phyloP scores from a whole-genome alignment of 2,797 vertebrate species.

The Channallabes apus region DNA sequence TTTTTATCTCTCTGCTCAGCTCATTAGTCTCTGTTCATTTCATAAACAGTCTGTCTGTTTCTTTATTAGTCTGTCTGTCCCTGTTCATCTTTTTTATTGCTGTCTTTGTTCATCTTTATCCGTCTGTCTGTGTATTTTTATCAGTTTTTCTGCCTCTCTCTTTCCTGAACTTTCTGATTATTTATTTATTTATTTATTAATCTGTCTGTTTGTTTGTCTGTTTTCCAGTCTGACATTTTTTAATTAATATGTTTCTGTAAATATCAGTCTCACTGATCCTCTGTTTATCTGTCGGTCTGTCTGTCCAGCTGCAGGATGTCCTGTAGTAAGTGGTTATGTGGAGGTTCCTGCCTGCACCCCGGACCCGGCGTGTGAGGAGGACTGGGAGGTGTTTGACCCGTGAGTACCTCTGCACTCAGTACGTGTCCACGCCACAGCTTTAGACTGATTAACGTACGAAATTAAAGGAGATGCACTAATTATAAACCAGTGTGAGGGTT shows the following conservation, averaged over 20 bases:
- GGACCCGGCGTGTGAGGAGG: conserved; percentile 92
- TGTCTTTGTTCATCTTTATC: background rate
- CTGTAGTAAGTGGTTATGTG: conserved; percentile 78
- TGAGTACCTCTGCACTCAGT: conserved; percentile 79
- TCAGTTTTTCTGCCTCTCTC: background rate
- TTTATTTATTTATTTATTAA: background rate
- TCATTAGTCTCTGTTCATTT: background rate
- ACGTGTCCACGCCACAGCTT: too few species aligned
- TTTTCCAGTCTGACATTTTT: background rate
- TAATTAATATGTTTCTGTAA: background rate
- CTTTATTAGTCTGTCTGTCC: background rate
- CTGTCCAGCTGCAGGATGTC: conserved; percentile 81
- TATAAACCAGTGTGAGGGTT: background rate
- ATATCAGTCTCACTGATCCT: background rate
- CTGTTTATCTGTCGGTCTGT: background rate
- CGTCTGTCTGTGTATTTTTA: background rate
- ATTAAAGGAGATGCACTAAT: too few species aligned
- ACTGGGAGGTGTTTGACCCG: conserved; percentile 99
- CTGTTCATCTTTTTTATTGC: background rate
- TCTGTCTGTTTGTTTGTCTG: background rate
- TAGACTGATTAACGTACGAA: background rate
- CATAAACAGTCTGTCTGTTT: background rate
- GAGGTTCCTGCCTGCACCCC: conserved; percentile 70
- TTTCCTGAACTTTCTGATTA: background rate
- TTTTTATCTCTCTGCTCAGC: background rate